These are phyloP conservation scores for Pseudopleuronectes americanus DNA, from an alignment of 2,797 vertebrate species.

Conservation along the genomic window DNA sequence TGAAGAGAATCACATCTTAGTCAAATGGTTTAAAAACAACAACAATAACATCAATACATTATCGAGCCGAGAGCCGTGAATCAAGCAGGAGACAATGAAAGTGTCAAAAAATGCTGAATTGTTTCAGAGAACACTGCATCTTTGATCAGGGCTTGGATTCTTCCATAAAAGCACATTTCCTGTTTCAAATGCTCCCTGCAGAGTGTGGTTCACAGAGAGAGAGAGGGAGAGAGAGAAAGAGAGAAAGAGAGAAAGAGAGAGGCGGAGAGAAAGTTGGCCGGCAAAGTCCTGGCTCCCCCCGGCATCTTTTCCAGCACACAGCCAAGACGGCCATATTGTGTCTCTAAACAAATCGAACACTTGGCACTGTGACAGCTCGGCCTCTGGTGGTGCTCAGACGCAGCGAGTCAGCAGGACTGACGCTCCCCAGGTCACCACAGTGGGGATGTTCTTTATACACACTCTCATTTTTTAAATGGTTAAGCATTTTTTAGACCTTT, in stretches of 20 bases:
- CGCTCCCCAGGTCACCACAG: constrained; percentile 72
- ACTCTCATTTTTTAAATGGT: constrained; percentile 22
- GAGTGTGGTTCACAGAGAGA: constrained; percentile 54
- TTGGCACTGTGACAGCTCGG: constrained; percentile 75
- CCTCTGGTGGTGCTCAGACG: constrained; percentile 63
- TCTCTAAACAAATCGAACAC: constrained; percentile 80
- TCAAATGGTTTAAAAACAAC: constrained; percentile 18
- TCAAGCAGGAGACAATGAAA: constrained; percentile 66
- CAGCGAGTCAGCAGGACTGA: constrained; percentile 70
- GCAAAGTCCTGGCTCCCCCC: constrained; percentile 60
- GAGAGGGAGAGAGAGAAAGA: constrained; percentile 56
- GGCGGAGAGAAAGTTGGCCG: constrained; percentile 69
- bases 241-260: constrained; percentile 52
- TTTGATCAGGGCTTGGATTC: constrained; percentile 72
- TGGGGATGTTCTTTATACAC: too few relatives aligned
- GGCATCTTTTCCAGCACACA: constrained; percentile 63
- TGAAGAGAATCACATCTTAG: constrained; percentile 35
- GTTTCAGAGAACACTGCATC: constrained; percentile 62
- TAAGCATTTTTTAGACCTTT: neutral
- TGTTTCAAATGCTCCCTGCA: constrained; percentile 65
- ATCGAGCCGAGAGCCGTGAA: constrained; percentile 53
- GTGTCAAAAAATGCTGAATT: constrained; percentile 70
- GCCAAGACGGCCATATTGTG: constrained; percentile 82
- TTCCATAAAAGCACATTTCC: constrained; percentile 60
- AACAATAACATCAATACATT: constrained; percentile 52